A percentile compares a stretch with the other conserved stretches of the same genome.
phyloP scores from a whole-genome alignment of 2,113 vertebrate species.

The Eidolon helvum region DNA sequence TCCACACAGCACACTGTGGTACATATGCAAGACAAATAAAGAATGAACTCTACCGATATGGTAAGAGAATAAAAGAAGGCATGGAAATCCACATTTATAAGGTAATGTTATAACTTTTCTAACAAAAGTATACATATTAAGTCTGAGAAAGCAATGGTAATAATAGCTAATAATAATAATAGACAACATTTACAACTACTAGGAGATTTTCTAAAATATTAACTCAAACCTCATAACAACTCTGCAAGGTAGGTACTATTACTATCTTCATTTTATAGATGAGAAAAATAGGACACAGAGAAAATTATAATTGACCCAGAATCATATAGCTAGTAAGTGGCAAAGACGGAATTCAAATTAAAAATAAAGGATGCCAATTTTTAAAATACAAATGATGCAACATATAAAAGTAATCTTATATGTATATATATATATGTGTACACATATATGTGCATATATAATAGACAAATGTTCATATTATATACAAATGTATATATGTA shows the following conservation, averaged over 20 bases:
- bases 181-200: background rate
- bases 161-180: background rate
- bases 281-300: background rate
- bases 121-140: background rate
- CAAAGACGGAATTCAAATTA: background rate
- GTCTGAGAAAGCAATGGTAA: background rate
- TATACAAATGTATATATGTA: background rate
- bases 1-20: background rate
- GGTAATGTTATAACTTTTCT: background rate
- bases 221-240: background rate
- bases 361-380: background rate
- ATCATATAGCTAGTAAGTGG: background rate
- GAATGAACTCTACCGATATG: background rate
- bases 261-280: background rate
- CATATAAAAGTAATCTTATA: background rate
- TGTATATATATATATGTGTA: background rate
- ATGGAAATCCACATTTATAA: background rate
- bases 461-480: background rate
- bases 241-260: background rate
- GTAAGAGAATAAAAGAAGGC: background rate
- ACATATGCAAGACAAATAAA: background rate
- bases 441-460: background rate
- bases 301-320: background rate
- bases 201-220: background rate
- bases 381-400: background rate